Evolutionary conservation across 2,888 invertebrate species (phyloP), one percentile per base, ranked within the genome.

Genomic region (Trilocha varians): DNA sequence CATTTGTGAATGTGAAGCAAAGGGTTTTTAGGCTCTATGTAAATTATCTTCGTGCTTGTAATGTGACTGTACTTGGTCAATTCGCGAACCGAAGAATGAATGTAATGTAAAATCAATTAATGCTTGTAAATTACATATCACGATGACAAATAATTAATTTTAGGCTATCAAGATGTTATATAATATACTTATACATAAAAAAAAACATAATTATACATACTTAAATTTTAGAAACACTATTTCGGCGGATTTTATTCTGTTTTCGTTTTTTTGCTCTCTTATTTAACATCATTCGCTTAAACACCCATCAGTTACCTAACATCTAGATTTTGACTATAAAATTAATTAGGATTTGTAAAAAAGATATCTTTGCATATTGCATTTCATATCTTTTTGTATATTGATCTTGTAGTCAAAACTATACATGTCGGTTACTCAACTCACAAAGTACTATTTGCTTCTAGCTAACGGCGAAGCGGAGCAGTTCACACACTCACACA

Each of bases 401-500:
- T 4, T 6, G 11, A 25, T 11, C 2, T 25, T 25, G 11, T 9
- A 5, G 25, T 25, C 25, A 25, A 25, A 3, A 25, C 11, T 25
- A 11, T 9, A 25, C 25, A 25, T 25, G 2, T 25, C 11, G 25
- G 33, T 38, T 53, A 71, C 73, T 75, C 66, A 62, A 78, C 78
- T 82, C 73, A 83, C 77, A 62, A 66, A 61, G 57, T 63, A 69
- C 76, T 80, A 71, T 84, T 82, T 83, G 77, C 75, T 85, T 85
- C 82, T 85, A 85, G 84, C 70, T 84, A 83, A 78, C 65, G 82
- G 80, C 76, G 79, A 62, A 53, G 62, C 70, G 72, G 74, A 65
- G 78, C 75, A 61, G 70, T 63, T 77, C 70, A 82, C 74, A 80
- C 70, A 78, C 70, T 72, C 74, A 83, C 83, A 84, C 84, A 85